Conservation (phyloP, 2,797 vertebrate genomes). For the Rousettus madagascariensis region DNA sequence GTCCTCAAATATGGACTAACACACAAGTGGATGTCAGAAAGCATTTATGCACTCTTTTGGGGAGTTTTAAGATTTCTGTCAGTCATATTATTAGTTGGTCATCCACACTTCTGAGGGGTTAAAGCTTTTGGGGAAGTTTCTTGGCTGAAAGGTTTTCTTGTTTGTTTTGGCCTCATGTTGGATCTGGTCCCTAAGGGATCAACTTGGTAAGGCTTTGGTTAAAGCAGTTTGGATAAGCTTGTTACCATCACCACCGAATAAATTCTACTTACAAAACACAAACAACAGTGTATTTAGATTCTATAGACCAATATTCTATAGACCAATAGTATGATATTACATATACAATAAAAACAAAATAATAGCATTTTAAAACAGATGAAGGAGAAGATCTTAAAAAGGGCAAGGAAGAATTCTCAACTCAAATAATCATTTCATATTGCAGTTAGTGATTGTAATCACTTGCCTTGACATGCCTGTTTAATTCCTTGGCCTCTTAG, state of each 20-base stretch:
- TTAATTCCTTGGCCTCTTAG: conserved; percentile 26
- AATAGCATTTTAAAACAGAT: neutral
- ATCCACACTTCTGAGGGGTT: neutral
- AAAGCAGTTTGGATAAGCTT: neutral
- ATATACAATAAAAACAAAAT: conserved; percentile 1
- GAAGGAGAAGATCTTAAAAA: neutral
- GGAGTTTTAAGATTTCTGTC: neutral
- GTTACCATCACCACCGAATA: neutral
- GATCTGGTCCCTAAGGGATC: neutral
- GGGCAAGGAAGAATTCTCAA: neutral
- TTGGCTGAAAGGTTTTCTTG: neutral
- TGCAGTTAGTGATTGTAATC: conserved; percentile 1
- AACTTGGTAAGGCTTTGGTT: neutral
- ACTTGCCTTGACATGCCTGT: conserved; percentile 41
- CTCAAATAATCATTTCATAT: neutral
- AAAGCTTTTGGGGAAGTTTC: neutral
- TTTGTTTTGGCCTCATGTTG: neutral
- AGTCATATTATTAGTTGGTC: neutral
- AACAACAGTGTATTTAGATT: conserved; percentile 17
- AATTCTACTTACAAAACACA: neutral
- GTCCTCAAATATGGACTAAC: neutral
- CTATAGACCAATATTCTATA: neutral
- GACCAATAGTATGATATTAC: neutral
- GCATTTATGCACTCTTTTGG: neutral
- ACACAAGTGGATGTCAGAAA: neutral